Percentiles rank a stretch among this genome's conserved stretches.
Evolutionary conservation across 2,113 vertebrate species (phyloP).

Genomic region (Sphaerodactylus townsendi): DNA sequence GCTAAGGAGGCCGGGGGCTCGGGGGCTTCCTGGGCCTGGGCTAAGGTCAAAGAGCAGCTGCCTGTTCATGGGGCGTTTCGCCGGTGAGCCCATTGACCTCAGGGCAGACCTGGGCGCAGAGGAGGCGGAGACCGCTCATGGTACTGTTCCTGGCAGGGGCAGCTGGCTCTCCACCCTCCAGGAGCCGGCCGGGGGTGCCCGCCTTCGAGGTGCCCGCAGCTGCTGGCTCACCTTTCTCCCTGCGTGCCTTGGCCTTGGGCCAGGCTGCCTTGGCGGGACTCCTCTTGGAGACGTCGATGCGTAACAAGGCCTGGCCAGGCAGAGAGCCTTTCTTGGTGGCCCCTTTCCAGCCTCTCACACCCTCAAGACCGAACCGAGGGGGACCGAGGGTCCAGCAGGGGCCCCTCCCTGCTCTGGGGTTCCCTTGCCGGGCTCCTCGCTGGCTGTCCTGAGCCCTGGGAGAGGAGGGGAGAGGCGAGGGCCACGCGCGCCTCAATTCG

Average conservation of each 20-base stretch:
- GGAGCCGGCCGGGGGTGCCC: neutral
- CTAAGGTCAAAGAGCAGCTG: neutral
- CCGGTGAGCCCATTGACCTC: neutral
- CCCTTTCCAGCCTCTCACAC: neutral
- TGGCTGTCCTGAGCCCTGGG: constrained; percentile 5
- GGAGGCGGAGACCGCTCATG: constrained; percentile 1
- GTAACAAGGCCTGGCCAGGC: constrained; percentile 57
- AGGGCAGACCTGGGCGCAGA: neutral
- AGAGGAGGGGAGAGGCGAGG: constrained; percentile 50
- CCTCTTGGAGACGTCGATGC: constrained; percentile 76
- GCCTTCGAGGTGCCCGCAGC: neutral
- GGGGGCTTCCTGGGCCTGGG: neutral
- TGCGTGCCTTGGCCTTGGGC: neutral
- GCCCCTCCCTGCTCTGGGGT: neutral
- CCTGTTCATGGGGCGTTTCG: neutral
- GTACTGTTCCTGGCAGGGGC: constrained; percentile 8
- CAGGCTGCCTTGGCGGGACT: constrained; percentile 19
- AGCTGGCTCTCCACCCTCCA: neutral
- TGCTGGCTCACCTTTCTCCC: neutral
- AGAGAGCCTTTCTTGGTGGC: constrained; percentile 29
- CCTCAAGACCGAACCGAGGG: neutral
- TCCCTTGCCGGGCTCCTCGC: constrained; percentile 7
- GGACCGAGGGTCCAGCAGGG: neutral
- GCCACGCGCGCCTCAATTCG: constrained; percentile 76
- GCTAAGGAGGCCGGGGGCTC: neutral